phyloP scores from a whole-genome alignment of 2,797 vertebrate species.

The Pseudocheirus occidentalis region DNA sequence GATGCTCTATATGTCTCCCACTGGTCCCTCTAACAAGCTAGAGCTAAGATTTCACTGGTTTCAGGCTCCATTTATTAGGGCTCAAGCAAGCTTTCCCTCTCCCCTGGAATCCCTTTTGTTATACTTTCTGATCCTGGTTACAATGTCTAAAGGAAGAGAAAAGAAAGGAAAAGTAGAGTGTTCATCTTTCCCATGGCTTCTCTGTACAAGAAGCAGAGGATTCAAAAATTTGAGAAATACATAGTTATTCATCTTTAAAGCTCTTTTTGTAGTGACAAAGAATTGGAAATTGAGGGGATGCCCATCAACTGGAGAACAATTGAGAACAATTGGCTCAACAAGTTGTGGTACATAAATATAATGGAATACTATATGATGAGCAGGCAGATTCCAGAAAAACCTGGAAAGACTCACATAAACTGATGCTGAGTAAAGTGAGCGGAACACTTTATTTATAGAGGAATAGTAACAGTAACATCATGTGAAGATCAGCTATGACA shows the following conservation, averaged over 20 bases:
- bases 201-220: background rate
- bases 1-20: background rate
- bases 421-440: background rate
- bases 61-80: background rate
- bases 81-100: background rate
- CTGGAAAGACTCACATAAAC: background rate
- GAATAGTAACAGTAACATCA: background rate
- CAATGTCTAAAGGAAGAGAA: background rate
- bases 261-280: background rate
- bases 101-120: background rate
- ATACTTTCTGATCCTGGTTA: background rate
- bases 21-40: background rate
- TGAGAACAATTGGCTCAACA: no score
- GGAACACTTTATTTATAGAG: background rate
- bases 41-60: background rate
- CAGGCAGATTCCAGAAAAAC: background rate
- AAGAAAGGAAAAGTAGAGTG: background rate
- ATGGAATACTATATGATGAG: background rate
- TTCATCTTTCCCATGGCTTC: background rate
- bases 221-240: background rate
- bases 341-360: background rate
- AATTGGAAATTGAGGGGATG: background rate
- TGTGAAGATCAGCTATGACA: background rate
- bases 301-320: background rate
- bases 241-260: background rate